Evolutionary conservation across 2,888 invertebrate genomes (phyloP).

Genomic region (Nephrocerus scutellatus): DNA sequence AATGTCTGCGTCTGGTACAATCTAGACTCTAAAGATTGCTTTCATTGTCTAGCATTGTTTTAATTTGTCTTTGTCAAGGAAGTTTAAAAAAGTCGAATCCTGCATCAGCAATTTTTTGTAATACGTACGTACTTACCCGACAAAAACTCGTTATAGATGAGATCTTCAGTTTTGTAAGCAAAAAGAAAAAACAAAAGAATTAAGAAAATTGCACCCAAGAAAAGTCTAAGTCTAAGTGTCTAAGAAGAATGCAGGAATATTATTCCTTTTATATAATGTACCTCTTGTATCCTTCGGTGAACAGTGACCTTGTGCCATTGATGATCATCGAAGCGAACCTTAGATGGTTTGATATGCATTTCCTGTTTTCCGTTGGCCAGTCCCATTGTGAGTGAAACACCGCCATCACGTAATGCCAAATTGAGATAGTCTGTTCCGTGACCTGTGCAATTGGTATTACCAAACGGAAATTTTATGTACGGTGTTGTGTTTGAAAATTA

Average conservation of each 20-base stretch:
- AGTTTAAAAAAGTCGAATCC: not conserved
- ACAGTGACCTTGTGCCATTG: slow-evolving; percentile 93
- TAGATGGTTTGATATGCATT: slow-evolving; percentile 80
- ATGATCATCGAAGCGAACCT: slow-evolving; percentile 89
- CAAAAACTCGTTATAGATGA: slow-evolving; percentile 82
- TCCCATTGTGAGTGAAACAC: slow-evolving; percentile 81
- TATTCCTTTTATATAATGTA: slow-evolving; percentile 38
- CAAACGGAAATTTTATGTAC: too few species aligned
- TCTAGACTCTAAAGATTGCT: too few species aligned
- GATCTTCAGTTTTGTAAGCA: slow-evolving; percentile 53
- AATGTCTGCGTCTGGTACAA: too few species aligned
- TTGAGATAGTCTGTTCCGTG: slow-evolving; percentile 85
- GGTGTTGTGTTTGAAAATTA: too few species aligned
- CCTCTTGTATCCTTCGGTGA: slow-evolving; percentile 85
- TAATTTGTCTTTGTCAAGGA: too few species aligned
- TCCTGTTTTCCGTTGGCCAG: slow-evolving; percentile 84
- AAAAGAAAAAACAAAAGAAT: slow-evolving; percentile 2
- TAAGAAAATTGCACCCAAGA: not conserved
- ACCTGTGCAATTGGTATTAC: too few species aligned
- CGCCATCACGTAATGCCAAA: slow-evolving; percentile 82
- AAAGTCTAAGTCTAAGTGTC: not conserved
- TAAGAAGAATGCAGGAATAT: not conserved
- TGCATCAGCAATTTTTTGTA: too few species aligned
- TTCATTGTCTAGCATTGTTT: too few species aligned
- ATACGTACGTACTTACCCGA: slow-evolving; percentile 57